phyloP scores from a whole-genome alignment of 2,797 vertebrate species.

The Falco peregrinus region DNA sequence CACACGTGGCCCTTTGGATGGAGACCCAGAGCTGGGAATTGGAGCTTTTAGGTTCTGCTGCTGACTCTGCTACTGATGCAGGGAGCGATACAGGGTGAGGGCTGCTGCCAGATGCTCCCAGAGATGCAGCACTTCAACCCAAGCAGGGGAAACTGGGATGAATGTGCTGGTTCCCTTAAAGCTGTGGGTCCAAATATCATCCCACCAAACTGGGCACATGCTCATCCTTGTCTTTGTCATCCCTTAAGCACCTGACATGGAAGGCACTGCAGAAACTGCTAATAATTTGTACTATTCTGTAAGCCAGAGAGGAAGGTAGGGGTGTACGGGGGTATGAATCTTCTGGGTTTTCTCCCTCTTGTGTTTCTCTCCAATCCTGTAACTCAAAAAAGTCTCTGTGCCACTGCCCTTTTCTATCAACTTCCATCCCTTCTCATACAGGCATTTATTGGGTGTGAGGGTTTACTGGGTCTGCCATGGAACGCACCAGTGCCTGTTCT shows the following conservation, averaged over 20 bases:
- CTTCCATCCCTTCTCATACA: not conserved
- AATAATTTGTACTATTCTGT: not conserved
- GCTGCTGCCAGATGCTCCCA: not conserved
- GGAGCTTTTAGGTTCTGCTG: not conserved
- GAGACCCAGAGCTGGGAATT: not conserved
- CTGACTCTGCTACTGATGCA: not conserved
- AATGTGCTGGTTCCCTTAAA: not conserved
- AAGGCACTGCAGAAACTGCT: not conserved
- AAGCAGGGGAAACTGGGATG: rapidly evolving
- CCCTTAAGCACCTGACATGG: not conserved
- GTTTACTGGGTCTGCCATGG: not conserved
- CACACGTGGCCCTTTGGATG: slow-evolving; percentile 4
- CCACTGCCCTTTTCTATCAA: not conserved
- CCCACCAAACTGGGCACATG: not conserved
- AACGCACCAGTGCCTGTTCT: not conserved
- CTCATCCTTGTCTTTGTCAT: not conserved
- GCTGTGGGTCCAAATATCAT: not conserved
- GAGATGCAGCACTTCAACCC: not conserved
- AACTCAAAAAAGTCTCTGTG: not conserved
- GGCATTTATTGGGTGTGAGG: not conserved
- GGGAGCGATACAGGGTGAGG: rapidly evolving
- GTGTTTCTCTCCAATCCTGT: not conserved
- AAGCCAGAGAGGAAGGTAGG: not conserved
- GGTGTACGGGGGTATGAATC: not conserved
- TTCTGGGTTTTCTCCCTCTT: not conserved